Base-by-base conservation (phyloP, 2,888 invertebrate species). In the Stenodema calcarata region DNA sequence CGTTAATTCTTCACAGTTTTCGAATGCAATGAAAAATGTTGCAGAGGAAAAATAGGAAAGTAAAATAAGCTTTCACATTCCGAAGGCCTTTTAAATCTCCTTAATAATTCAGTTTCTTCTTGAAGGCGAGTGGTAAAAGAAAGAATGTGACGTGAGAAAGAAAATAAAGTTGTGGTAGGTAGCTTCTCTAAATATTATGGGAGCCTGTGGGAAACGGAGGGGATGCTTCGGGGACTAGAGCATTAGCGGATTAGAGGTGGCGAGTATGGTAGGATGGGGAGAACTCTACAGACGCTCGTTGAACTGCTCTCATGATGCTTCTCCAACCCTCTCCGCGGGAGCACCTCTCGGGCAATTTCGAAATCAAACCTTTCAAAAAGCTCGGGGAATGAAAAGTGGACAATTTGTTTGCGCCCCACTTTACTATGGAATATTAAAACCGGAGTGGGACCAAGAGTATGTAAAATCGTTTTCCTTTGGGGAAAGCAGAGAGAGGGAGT, bases 231-330 rank as follows among this genome's bases (percentile, higher is more conserved):
- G 62, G 62, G 62, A 62, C 62, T 4, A 18, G 62, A 18, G 73
- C 73, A 73, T 73, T 73, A 73, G 73, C 41, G 73, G 73, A 73
- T 73, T 73, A 73, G 73, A 73, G 73, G 35, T n/a, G 41, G 73
- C 14, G 41, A 35, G 35, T 16, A 30, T 14, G 30, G 73, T 30
- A 28, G 73, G 73, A 73, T n/a, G 73, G n/a, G 27, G 62, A 62
- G 62, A 62, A 62, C 62, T 62, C 62, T 62, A 16, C 73, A 35
- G 73, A 11, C 30, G 73, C 35, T 35, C 35, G 35, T 18, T 30
- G n/a, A 35, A 35, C 41, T 41, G 35, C 73, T 73, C 73, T 30
- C 35, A 73, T 73, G n/a, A 73, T 73, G 62, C 23, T 73, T 0
- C 73, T 23, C 28, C 70, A n/a, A 16, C 2, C 44, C 54, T 54